Conservation (phyloP, 1,140 invertebrate species). For the Leptestheria dahalacensis region DNA sequence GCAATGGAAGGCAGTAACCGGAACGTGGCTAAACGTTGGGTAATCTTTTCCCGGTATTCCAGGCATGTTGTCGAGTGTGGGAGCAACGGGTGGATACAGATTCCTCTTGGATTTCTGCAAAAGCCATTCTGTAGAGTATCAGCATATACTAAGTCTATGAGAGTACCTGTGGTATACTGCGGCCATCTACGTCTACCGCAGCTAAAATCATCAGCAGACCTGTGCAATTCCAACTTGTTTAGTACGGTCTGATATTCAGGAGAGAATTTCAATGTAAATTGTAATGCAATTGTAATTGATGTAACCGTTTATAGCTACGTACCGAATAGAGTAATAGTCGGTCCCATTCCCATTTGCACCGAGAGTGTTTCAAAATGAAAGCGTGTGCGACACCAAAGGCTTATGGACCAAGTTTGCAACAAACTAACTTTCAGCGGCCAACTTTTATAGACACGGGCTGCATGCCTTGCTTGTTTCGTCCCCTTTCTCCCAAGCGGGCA, state of each 20-base stretch:
- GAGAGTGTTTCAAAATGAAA: no score
- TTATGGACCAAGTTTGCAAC: no score
- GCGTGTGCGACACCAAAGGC: no score
- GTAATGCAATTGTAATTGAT: no score
- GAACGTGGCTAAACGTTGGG: slow-evolving; percentile 56
- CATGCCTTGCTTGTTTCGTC: no score
- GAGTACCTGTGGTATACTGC: not conserved
- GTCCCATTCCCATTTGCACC: no score
- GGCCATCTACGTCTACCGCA: not conserved
- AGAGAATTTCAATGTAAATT: no score
- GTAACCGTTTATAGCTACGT: no score
- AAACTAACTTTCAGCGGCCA: no score
- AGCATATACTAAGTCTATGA: not conserved
- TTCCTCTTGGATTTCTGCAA: not conserved
- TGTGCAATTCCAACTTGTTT: no score
- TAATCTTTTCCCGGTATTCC: slow-evolving; percentile 59
- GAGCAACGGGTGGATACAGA: not conserved
- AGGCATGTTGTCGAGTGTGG: not conserved
- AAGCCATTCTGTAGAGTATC: not conserved
- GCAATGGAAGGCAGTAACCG: slow-evolving; percentile 62
- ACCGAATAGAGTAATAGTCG: no score
- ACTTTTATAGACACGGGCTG: not conserved
- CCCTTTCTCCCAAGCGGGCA: not conserved
- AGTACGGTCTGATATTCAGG: no score
- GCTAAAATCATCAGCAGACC: not conserved